Evolutionary conservation across 2,888 invertebrate species (phyloP).

Genomic region (Dysmachus trigonus): DNA sequence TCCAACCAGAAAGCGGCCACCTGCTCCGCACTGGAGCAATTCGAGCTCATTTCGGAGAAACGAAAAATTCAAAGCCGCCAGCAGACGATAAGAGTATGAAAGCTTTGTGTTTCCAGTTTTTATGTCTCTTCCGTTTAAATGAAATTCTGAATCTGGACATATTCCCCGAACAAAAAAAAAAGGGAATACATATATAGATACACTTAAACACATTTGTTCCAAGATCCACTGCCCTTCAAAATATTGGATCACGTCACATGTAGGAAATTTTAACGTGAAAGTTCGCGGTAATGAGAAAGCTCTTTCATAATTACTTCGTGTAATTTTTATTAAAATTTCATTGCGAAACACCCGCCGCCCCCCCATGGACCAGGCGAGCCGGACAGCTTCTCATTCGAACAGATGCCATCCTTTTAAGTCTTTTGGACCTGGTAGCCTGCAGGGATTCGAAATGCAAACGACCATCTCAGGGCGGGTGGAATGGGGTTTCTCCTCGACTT

Average conservation of each 20-base stretch:
- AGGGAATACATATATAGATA: not conserved
- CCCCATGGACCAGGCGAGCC: not conserved
- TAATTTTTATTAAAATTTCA: constrained; percentile 35
- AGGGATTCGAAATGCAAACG: not conserved
- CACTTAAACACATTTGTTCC: not conserved
- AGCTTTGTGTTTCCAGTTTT: not conserved
- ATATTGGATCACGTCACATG: not conserved
- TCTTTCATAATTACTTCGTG: constrained; percentile 21
- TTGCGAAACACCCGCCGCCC: not conserved
- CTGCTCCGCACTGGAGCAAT: constrained; percentile 1
- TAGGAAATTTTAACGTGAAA: constrained; percentile 15
- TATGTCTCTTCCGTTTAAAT: constrained; percentile 26
- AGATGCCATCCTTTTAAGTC: not conserved
- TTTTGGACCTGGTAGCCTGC: not conserved
- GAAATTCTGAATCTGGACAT: constrained; percentile 26
- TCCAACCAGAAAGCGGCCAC: constrained; percentile 11
- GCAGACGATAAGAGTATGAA: not conserved
- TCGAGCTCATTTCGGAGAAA: not conserved
- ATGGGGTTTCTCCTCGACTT: not conserved
- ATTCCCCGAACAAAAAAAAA: not conserved
- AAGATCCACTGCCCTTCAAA: not conserved
- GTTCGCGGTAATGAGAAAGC: constrained; percentile 30
- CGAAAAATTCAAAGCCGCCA: not conserved
- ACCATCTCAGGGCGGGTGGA: not conserved
- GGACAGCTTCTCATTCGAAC: not conserved